A percentile compares a stretch with the other conserved stretches of the same genome.
These are phyloP conservation scores for Varanus komodoensis DNA, from an alignment of 2,113 vertebrate genomes.

Conservation along the genomic window DNA sequence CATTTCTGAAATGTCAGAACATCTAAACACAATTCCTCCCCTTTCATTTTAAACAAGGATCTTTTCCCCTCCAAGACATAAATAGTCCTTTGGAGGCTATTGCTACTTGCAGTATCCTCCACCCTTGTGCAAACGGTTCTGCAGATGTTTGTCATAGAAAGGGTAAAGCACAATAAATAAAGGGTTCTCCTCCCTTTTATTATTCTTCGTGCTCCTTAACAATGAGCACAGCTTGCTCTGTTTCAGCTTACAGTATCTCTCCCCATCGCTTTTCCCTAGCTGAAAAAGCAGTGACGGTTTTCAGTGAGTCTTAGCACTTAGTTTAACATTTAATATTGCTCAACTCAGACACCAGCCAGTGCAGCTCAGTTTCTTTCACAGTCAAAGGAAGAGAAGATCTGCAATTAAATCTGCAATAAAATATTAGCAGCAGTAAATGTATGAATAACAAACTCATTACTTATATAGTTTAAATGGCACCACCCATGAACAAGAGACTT, in stretches of 20 bases:
- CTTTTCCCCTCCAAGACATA: neutral
- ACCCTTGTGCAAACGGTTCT: constrained; percentile 43
- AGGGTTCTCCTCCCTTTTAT: constrained; percentile 52
- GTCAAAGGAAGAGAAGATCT: constrained; percentile 49
- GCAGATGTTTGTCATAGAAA: constrained; percentile 49
- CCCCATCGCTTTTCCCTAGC: constrained; percentile 30
- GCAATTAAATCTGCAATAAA: constrained; percentile 25
- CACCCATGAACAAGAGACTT: neutral
- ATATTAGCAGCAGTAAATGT: constrained; percentile 24
- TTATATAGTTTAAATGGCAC: too few relatives aligned
- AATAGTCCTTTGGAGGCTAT: constrained; percentile 42
- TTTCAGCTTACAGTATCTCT: constrained; percentile 53
- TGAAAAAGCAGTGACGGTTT: constrained; percentile 52
- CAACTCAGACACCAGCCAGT: constrained; percentile 48
- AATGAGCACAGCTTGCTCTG: constrained; percentile 53
- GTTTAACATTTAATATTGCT: constrained; percentile 28
- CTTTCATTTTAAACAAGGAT: constrained; percentile 36
- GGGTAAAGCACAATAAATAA: constrained; percentile 20
- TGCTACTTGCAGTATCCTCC: constrained; percentile 42
- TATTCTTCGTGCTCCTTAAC: constrained; percentile 31
- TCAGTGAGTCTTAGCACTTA: constrained; percentile 29
- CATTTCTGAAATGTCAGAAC: neutral
- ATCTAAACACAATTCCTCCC: neutral
- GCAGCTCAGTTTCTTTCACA: constrained; percentile 54
- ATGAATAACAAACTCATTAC: neutral